Conservation (phyloP, 2,797 vertebrate species). For the Sebastes kiyomatsui region DNA sequence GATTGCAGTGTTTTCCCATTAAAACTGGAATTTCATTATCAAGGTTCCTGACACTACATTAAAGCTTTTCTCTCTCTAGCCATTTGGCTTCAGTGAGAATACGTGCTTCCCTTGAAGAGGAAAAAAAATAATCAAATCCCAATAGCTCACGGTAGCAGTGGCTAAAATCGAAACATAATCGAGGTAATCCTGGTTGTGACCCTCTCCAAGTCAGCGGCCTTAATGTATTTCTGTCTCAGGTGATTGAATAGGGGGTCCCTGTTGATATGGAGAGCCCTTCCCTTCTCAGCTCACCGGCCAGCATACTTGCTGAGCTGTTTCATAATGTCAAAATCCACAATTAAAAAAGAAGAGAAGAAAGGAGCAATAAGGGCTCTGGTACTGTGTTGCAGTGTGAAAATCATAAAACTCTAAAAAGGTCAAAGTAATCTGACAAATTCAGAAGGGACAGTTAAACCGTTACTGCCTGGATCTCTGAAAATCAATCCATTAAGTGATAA, state of each 20-base stretch:
- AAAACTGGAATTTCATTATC: conserved; percentile 22
- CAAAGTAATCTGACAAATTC: conserved; percentile 27
- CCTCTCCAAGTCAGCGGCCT: conserved; percentile 45
- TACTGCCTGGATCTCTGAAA: background rate
- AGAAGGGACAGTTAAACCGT: conserved; percentile 3
- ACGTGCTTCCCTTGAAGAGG: background rate
- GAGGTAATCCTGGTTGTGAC: conserved; percentile 63
- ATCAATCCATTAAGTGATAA: conserved; percentile 17
- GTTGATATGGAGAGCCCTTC: conserved; percentile 34
- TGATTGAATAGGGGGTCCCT: conserved; percentile 57
- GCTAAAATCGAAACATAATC: conserved; percentile 63
- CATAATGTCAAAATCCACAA: conserved; percentile 32
- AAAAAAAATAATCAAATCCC: conserved; percentile 36
- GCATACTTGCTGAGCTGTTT: conserved; percentile 5
- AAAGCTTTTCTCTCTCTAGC: background rate
- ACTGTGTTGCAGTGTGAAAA: conserved; percentile 2
- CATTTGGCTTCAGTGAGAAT: conserved; percentile 3
- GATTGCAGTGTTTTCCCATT: background rate
- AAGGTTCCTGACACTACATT: conserved; percentile 18
- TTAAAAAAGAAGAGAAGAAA: conserved; percentile 22
- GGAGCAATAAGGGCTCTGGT: background rate
- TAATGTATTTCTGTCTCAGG: conserved; percentile 70
- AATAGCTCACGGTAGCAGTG: conserved; percentile 43
- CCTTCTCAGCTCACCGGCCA: background rate
- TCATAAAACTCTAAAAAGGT: background rate